phyloP scores from a whole-genome alignment of 2,888 invertebrate genomes.

The Luperina testacea region DNA sequence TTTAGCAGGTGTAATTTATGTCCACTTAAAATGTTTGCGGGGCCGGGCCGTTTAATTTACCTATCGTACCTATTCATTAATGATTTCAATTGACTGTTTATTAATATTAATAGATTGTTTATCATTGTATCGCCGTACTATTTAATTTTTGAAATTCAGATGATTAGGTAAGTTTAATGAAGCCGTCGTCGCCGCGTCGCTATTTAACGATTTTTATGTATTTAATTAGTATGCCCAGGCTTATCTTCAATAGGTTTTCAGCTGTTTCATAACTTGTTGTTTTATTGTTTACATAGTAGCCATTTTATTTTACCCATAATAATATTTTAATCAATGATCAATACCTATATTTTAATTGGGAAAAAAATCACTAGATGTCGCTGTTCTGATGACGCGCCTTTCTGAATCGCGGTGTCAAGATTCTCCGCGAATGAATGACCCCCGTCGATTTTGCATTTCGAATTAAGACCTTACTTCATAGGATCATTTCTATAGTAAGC shows the following conservation, averaged over 20 bases:
- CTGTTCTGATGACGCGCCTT: conserved; percentile 45
- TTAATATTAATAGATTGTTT: too few relatives aligned
- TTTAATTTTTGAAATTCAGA: not conserved
- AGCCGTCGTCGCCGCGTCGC: too few relatives aligned
- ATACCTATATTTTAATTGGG: not conserved
- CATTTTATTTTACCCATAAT: not conserved
- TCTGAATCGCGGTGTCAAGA: conserved; percentile 53
- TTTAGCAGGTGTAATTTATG: not conserved
- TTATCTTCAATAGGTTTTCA: not conserved
- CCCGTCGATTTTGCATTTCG: not conserved
- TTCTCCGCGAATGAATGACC: conserved; percentile 40
- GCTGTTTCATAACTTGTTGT: not conserved
- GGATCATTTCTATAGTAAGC: conserved; percentile 64
- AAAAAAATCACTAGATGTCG: conserved; percentile 36
- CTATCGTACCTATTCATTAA: too few relatives aligned
- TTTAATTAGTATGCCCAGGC: too few relatives aligned
- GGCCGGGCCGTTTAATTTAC: not conserved
- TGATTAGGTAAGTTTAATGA: not conserved
- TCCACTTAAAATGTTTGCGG: not conserved
- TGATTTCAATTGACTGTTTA: not conserved
- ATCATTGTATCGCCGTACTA: not conserved
- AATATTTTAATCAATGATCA: not conserved
- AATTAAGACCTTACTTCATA: conserved; percentile 60
- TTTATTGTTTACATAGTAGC: not conserved
- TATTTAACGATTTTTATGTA: not conserved